Evolutionary conservation across 2,113 vertebrate species (phyloP).

Genomic region (Cheilinus undulatus): DNA sequence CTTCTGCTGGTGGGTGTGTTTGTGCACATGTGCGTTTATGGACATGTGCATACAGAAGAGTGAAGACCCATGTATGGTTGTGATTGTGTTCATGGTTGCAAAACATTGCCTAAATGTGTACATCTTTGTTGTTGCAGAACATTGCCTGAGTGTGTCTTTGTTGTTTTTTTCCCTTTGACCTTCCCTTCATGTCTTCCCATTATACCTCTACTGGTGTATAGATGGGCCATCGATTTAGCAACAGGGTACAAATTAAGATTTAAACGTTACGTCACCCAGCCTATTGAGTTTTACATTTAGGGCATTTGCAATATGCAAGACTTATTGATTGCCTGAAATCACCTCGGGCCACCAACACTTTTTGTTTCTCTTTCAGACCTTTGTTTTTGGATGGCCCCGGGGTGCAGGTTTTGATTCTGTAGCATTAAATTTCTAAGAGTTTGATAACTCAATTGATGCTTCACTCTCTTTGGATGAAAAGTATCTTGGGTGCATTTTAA

Average conservation of each 20-base stretch:
- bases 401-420: slow-evolving; percentile 38
- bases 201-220: slow-evolving; percentile 75
- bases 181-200: slow-evolving; percentile 77
- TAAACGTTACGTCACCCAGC: slow-evolving; percentile 83
- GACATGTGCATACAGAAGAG: slow-evolving; percentile 34
- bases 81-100: slow-evolving; percentile 6
- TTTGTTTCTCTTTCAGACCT: slow-evolving; percentile 52
- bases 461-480: slow-evolving; percentile 18
- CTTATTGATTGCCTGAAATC: slow-evolving; percentile 81
- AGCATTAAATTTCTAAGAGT: slow-evolving; percentile 28
- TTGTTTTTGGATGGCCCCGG: slow-evolving; percentile 32
- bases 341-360: slow-evolving; percentile 64
- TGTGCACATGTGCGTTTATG: neutral
- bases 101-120: neutral
- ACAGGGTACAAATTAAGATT: slow-evolving; percentile 86
- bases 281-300: slow-evolving; percentile 85
- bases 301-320: slow-evolving; percentile 87
- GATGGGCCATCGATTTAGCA: slow-evolving; percentile 81
- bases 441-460: slow-evolving; percentile 54
- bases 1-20: slow-evolving; percentile 11
- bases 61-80: slow-evolving; percentile 7
- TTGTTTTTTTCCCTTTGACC: slow-evolving; percentile 72
- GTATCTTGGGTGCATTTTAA: slow-evolving; percentile 21
- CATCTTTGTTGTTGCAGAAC: slow-evolving; percentile 34
- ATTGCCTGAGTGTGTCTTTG: neutral